Evolutionary conservation across 1,140 invertebrate genomes (phyloP).

Genomic region (Chelonus insularis): DNA sequence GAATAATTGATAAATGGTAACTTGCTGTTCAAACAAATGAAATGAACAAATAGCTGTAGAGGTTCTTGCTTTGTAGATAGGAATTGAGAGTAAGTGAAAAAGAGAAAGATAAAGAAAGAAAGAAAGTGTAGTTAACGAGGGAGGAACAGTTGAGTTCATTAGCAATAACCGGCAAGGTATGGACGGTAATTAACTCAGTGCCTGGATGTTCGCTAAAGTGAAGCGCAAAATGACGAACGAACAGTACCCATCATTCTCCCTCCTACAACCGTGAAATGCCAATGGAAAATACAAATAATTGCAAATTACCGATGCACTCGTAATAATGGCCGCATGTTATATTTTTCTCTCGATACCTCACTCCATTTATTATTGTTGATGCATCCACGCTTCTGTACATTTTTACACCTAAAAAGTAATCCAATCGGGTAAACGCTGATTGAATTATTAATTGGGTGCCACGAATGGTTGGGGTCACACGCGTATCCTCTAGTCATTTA

Average conservation of each 20-base stretch:
- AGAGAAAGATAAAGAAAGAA: background rate
- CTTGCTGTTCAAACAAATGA: too few relatives aligned
- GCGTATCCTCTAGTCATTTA: conserved; percentile 30
- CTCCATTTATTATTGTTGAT: background rate
- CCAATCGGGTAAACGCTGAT: conserved; percentile 55
- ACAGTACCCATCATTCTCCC: background rate
- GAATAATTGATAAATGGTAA: too few relatives aligned
- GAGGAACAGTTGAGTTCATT: conserved; percentile 38
- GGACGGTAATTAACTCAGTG: conserved; percentile 43
- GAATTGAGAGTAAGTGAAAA: too few relatives aligned
- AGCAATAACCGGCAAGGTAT: conserved; percentile 35
- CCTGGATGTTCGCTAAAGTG: conserved; percentile 27
- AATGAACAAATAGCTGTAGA: conserved; percentile 23
- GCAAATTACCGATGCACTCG: conserved; percentile 39
- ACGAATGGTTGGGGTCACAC: conserved; percentile 48
- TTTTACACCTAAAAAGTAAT: conserved; percentile 48
- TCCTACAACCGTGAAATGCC: conserved; percentile 36
- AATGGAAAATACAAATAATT: conserved; percentile 53
- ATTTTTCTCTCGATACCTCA: conserved; percentile 22
- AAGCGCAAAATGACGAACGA: background rate
- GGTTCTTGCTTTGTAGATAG: too few relatives aligned
- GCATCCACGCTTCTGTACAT: conserved; percentile 15
- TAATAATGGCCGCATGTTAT: conserved; percentile 41
- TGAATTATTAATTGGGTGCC: conserved; percentile 60
- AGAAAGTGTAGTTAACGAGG: conserved; percentile 24